These are phyloP conservation scores for Amazona guildingii DNA, from an alignment of 2,113 vertebrate species.

Conservation along the genomic window DNA sequence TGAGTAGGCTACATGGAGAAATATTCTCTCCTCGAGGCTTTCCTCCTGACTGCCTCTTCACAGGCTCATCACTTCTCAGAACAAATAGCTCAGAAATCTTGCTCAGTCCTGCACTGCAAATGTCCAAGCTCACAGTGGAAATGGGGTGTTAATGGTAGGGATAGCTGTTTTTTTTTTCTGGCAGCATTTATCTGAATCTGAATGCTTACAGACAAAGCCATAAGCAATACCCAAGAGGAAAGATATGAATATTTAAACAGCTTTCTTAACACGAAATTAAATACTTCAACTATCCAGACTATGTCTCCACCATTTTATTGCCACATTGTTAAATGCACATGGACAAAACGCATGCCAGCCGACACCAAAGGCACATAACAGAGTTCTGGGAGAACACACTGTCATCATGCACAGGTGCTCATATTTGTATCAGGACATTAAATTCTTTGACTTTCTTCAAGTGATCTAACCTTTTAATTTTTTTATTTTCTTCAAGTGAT, in stretches of 20 bases:
- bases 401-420: neutral
- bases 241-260: constrained; percentile 60
- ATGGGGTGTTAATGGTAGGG: neutral
- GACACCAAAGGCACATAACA: neutral
- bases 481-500: neutral
- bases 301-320: neutral
- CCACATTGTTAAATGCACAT: neutral
- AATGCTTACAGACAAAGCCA: neutral
- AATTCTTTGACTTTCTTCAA: neutral
- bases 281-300: constrained; percentile 44
- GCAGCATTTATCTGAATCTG: neutral
- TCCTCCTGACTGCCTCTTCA: neutral
- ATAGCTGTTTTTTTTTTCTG: rapidly evolving
- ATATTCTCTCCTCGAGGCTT: neutral
- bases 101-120: neutral
- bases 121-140: neutral
- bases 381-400: neutral
- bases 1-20: neutral
- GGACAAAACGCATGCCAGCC: neutral
- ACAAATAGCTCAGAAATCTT: neutral
- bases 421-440: neutral
- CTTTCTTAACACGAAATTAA: constrained; percentile 60
- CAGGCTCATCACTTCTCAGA: neutral
- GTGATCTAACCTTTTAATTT: neutral
- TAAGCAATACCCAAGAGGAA: constrained; percentile 19